A percentile compares a stretch with the other conserved stretches of the same genome.
phyloP scores from a whole-genome alignment of 1,140 invertebrate species.

The Halesus radiatus region DNA sequence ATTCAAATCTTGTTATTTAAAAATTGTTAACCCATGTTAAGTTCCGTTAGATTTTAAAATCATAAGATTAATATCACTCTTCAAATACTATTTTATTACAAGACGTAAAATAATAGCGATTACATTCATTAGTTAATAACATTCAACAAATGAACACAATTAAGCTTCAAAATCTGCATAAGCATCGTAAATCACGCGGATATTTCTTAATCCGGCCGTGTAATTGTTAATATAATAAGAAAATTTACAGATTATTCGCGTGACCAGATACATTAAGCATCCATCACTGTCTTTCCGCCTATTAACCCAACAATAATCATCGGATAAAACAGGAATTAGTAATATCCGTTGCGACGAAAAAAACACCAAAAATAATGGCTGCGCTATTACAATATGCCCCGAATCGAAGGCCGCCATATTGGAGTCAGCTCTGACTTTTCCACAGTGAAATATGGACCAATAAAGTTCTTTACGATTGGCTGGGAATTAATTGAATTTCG shows the following conservation, averaged over 20 bases:
- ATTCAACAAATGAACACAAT: neutral
- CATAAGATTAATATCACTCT: no score
- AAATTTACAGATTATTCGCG: slow-evolving; percentile 18
- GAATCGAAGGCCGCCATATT: slow-evolving; percentile 18
- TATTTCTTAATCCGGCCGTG: slow-evolving; percentile 26
- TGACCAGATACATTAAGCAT: slow-evolving; percentile 14
- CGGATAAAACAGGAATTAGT: neutral
- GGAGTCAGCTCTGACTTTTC: neutral
- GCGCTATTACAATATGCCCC: slow-evolving; percentile 19
- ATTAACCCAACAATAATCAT: no score
- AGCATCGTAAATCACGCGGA: neutral
- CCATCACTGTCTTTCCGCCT: neutral
- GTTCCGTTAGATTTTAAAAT: no score
- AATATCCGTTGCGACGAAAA: slow-evolving; percentile 16
- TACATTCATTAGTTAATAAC: slow-evolving; percentile 1
- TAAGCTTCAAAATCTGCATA: neutral
- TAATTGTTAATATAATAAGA: slow-evolving; percentile 33
- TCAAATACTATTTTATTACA: no score
- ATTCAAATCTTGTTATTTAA: no score
- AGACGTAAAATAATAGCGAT: no score
- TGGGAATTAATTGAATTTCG: slow-evolving; percentile 42
- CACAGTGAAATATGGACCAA: slow-evolving; percentile 33
- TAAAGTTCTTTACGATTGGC: slow-evolving; percentile 33
- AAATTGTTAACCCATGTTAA: no score
- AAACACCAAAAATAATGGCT: neutral